Percentiles rank a stretch among this genome's conserved stretches.
Evolutionary conservation across 2,113 vertebrate species (phyloP).

Genomic region (Emydura subglobosa): DNA sequence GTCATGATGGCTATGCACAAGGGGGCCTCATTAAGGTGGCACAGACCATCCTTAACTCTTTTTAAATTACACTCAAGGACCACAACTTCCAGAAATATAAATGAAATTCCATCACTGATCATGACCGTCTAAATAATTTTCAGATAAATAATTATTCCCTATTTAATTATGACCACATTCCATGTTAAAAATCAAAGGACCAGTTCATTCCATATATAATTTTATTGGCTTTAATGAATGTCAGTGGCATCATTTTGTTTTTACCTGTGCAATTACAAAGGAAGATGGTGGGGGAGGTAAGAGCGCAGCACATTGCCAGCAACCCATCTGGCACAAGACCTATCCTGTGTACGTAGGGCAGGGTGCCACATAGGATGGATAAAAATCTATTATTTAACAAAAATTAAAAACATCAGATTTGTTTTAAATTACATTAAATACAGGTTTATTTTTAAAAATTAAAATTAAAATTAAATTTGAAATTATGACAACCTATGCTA

Average conservation of each 20-base stretch:
- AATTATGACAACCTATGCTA: neutral
- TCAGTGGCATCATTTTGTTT: conserved; percentile 13
- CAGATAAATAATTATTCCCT: neutral
- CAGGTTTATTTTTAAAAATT: neutral
- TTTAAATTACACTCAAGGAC: neutral
- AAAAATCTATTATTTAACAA: neutral
- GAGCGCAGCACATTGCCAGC: neutral
- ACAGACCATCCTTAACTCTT: neutral
- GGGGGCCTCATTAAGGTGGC: no score
- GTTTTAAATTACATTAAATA: neutral
- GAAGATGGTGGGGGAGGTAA: conserved; percentile 21
- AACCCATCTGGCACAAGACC: conserved; percentile 60
- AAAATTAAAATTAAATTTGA: neutral
- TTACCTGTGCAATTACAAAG: conserved; percentile 57
- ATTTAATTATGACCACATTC: conserved; percentile 7
- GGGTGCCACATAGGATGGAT: neutral
- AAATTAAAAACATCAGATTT: neutral
- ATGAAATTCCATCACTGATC: neutral
- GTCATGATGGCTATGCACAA: neutral
- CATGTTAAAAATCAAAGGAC: conserved; percentile 2
- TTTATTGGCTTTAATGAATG: conserved; percentile 27
- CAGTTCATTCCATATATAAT: conserved; percentile 41
- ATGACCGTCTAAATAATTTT: conserved; percentile 1
- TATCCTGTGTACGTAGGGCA: conserved; percentile 29
- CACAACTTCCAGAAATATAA: neutral